Percentiles rank a stretch among this genome's conserved stretches.
Evolutionary conservation across 2,113 vertebrate species (phyloP).

Genomic region (Alethe castanea): DNA sequence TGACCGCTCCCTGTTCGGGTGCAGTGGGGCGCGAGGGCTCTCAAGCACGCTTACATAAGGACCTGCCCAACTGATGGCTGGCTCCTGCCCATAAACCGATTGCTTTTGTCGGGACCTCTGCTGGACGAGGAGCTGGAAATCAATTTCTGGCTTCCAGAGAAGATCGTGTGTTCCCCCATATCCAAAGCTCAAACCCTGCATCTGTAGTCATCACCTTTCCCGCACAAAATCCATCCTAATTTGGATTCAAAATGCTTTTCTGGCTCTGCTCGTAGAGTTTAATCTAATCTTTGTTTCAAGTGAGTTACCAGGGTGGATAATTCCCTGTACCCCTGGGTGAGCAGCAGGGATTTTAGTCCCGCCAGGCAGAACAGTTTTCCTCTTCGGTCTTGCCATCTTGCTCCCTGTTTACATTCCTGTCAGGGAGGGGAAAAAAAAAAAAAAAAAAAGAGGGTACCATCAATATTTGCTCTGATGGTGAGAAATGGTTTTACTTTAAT

Average conservation of each 20-base stretch:
- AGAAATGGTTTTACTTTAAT: neutral
- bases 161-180: neutral
- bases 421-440: too few relatives aligned
- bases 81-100: slow-evolving; percentile 19
- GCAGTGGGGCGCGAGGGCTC: neutral
- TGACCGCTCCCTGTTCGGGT: neutral
- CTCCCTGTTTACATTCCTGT: neutral
- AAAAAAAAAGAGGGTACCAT: neutral
- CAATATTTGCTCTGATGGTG: neutral
- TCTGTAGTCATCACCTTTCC: neutral
- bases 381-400: neutral
- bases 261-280: neutral
- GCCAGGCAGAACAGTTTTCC: neutral
- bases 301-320: neutral
- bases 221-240: neutral
- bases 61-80: neutral
- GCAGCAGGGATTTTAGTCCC: neutral
- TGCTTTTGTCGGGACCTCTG: neutral
- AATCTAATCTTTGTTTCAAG: neutral
- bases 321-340: neutral
- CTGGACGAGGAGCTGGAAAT: neutral
- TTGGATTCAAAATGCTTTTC: neutral
- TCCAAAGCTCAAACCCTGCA: neutral
- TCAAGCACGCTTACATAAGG: neutral
- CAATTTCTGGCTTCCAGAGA: neutral